Base-by-base conservation (phyloP, 2,113 vertebrate genomes). In the Cebidichthys violaceus region DNA sequence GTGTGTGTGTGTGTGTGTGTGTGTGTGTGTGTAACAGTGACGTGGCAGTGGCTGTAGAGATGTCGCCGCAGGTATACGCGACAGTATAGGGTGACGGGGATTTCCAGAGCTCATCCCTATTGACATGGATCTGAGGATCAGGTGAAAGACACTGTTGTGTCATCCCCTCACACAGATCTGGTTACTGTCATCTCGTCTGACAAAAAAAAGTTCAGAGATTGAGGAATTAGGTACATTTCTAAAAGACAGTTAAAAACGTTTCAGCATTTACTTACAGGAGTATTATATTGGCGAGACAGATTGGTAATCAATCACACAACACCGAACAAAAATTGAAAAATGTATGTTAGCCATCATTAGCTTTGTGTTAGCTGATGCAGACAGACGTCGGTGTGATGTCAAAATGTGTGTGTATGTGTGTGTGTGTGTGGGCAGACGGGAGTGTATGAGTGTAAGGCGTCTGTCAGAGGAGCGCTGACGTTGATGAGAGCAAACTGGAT, bases 401-500 rank as follows among this genome's bases (percentile, higher is more conserved):
- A 75, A 27, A 65, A 22, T 41, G 39, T 35, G 54, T 61, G 31
- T 65, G 20, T 57, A 31, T 73, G 54, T 68, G 43, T 77, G 37
- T 35, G 11, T 70, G 64, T 73, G 85, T 69, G 81, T 62, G 55
- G 54, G 57, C 62, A 78, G 86, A 83, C 73, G 70, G 83, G 79
- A 79, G 69, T 57, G 68, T 47, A 70, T 84, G 73, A 77, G 77
- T 55, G 79, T 39, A 54, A 69, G 81, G 41, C 66, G 80, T 86
- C 77, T 89, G 80, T 90, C 61, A 70, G 76, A 33, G 68, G 14
- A 78, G 81, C 82, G 45, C 61, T 93, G 92, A 95, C 85, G 75
- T 31, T 93, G 93, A 94, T 93, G 92, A 88, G 90, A 92, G 81
- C 86, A 92, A 95, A 93, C 92, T 92, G 90, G 90, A 91, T 86